A percentile compares a stretch with the other conserved stretches of the same genome.
Conservation (phyloP, 2,888 invertebrate species). For the Eudasyphora cyanicolor region DNA sequence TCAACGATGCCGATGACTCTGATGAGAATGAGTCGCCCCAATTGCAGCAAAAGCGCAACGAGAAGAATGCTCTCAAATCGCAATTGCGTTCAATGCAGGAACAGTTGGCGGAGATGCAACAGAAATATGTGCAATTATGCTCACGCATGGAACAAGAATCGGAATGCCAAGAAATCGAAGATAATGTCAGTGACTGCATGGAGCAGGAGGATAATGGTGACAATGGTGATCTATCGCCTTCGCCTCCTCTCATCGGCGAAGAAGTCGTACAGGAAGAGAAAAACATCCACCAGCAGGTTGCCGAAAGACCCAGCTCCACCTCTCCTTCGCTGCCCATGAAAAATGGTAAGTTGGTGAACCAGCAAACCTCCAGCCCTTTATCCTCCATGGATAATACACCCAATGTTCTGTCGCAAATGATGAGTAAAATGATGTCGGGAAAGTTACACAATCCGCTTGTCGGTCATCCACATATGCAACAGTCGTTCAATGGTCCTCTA, state of each 20-base stretch:
- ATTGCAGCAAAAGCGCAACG: conserved; percentile 90
- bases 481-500: conserved; percentile 83
- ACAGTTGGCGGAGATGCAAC: conserved; percentile 94
- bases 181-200: conserved; percentile 85
- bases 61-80: conserved; percentile 91
- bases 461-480: conserved; percentile 82
- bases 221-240: conserved; percentile 73
- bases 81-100: conserved; percentile 93
- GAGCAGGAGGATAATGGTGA: conserved; percentile 82
- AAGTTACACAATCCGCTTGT: conserved; percentile 82
- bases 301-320: conserved; percentile 71
- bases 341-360: conserved; percentile 60
- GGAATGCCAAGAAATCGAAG: conserved; percentile 88
- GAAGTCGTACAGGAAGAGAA: conserved; percentile 70
- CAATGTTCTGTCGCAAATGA: conserved; percentile 84
- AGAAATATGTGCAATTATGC: conserved; percentile 92
- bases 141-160: conserved; percentile 91
- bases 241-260: conserved; percentile 70
- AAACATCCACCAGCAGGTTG: conserved; percentile 68
- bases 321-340: conserved; percentile 70
- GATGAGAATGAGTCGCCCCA: conserved; percentile 89
- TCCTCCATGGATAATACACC: conserved; percentile 78
- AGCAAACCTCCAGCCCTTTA: conserved; percentile 54
- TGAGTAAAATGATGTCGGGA: conserved; percentile 85
- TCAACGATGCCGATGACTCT: conserved; percentile 88